A percentile compares a stretch with the other conserved stretches of the same genome.
phyloP scores from a whole-genome alignment of 2,888 invertebrate genomes.

The Theodoxus fluviatilis region DNA sequence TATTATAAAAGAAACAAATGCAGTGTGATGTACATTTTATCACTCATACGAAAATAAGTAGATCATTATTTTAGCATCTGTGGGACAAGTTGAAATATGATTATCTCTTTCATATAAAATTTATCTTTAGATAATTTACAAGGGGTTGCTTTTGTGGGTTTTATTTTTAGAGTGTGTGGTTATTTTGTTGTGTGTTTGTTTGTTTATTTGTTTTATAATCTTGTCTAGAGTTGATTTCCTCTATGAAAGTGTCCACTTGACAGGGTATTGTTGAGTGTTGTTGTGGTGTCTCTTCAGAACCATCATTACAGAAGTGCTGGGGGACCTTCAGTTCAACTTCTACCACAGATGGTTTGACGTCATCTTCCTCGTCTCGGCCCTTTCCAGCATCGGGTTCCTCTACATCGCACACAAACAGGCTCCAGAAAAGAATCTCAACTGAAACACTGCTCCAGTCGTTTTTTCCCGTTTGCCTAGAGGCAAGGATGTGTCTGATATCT shows the following conservation, averaged over 20 bases:
- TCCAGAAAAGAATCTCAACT: slow-evolving; percentile 46
- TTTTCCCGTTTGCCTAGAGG: no score
- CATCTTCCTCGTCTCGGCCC: slow-evolving; percentile 94
- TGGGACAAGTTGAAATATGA: no score
- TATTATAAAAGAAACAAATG: no score
- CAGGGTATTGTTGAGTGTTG: no score
- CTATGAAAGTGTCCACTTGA: no score
- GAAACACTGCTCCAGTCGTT: no score
- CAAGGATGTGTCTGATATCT: no score
- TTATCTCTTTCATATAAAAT: no score
- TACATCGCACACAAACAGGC: slow-evolving; percentile 78
- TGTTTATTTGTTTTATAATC: slow-evolving; percentile 14
- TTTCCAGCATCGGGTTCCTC: slow-evolving; percentile 92
- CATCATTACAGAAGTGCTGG: slow-evolving; percentile 90
- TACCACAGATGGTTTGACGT: slow-evolving; percentile 99
- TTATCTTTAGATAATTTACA: neutral
- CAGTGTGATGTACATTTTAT: no score
- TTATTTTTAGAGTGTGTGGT: neutral
- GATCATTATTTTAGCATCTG: no score
- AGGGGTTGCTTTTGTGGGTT: neutral
- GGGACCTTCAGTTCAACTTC: slow-evolving; percentile 97
- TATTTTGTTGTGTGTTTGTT: neutral
- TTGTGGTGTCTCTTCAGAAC: slow-evolving; percentile 73
- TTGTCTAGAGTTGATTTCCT: neutral
- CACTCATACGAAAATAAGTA: no score